A percentile compares a stretch with the other conserved stretches of the same genome.
phyloP scores from a whole-genome alignment of 1,140 invertebrate genomes.

The Trichonephila clavipes region DNA sequence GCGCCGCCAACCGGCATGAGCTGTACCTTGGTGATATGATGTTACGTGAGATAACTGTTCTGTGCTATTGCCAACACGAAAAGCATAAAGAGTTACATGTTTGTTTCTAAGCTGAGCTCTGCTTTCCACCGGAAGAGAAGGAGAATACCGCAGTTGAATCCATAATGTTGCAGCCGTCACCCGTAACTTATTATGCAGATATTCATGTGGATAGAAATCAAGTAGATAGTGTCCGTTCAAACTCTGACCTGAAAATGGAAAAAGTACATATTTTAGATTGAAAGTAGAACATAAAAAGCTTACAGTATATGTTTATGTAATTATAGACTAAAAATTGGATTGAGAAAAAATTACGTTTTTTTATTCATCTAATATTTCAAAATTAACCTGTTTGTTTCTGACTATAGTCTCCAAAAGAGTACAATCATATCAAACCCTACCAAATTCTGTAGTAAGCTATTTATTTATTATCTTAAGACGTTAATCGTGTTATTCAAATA shows the following conservation, averaged over 20 bases:
- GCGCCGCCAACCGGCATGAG: constrained; percentile 90
- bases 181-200: constrained; percentile 81
- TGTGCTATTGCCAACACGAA: constrained; percentile 82
- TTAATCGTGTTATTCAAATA: too few relatives aligned
- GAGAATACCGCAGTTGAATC: constrained; percentile 86
- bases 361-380: too few relatives aligned
- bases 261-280: background rate
- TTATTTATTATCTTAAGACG: too few relatives aligned
- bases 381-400: too few relatives aligned
- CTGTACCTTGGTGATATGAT: constrained; percentile 86
- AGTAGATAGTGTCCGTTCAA: constrained; percentile 91
- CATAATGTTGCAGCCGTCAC: constrained; percentile 89
- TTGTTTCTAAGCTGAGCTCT: constrained; percentile 79
- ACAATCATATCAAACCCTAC: too few relatives aligned
- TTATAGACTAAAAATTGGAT: too few relatives aligned
- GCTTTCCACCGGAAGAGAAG: constrained; percentile 68
- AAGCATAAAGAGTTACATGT: constrained; percentile 86
- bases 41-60: constrained; percentile 80
- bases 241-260: constrained; percentile 85
- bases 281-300: background rate
- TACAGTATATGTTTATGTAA: too few relatives aligned
- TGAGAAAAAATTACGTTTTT: too few relatives aligned
- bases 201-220: constrained; percentile 87
- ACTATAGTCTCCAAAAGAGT: too few relatives aligned
- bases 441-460: too few relatives aligned